Conservation (phyloP, 2,888 invertebrate genomes). For the Psylliodes chrysocephalus region DNA sequence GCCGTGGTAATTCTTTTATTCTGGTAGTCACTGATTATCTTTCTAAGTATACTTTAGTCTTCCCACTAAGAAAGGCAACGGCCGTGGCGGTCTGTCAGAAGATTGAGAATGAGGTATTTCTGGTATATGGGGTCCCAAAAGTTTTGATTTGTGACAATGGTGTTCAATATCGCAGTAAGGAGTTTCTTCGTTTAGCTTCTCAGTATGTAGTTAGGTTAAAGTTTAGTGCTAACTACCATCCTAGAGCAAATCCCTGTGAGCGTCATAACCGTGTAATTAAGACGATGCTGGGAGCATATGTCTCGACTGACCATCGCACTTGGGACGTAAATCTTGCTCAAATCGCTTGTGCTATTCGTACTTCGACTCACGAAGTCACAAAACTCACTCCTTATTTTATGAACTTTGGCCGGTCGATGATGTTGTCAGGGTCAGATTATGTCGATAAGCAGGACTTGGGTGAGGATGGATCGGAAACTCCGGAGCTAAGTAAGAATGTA, state of each 20-base stretch:
- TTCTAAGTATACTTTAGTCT: conserved; percentile 27
- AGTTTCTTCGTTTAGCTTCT: conserved; percentile 15
- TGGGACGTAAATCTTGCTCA: conserved; percentile 29
- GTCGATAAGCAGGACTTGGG: not conserved
- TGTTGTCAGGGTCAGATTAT: conserved; percentile 13
- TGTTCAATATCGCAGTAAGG: conserved; percentile 38
- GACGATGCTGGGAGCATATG: conserved; percentile 18
- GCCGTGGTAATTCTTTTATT: conserved; percentile 28
- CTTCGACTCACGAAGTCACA: conserved; percentile 23
- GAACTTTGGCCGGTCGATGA: conserved; percentile 17
- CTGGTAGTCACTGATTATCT: conserved; percentile 33
- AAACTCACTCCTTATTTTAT: conserved; percentile 11
- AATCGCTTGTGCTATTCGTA: conserved; percentile 22
- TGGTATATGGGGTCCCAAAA: conserved; percentile 47
- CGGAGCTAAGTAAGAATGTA: not conserved
- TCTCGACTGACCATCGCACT: conserved; percentile 27
- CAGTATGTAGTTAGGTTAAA: conserved; percentile 3
- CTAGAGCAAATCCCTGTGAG: conserved; percentile 27
- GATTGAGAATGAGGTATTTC: conserved; percentile 28
- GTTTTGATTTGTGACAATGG: conserved; percentile 50
- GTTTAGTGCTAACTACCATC: conserved; percentile 20
- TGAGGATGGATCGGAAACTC: no score
- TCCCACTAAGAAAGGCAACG: conserved; percentile 27
- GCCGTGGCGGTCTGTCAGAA: conserved; percentile 3
- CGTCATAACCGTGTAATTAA: conserved; percentile 20